Evolutionary conservation across 2,113 vertebrate genomes (phyloP).

Genomic region (Ellobius talpinus): DNA sequence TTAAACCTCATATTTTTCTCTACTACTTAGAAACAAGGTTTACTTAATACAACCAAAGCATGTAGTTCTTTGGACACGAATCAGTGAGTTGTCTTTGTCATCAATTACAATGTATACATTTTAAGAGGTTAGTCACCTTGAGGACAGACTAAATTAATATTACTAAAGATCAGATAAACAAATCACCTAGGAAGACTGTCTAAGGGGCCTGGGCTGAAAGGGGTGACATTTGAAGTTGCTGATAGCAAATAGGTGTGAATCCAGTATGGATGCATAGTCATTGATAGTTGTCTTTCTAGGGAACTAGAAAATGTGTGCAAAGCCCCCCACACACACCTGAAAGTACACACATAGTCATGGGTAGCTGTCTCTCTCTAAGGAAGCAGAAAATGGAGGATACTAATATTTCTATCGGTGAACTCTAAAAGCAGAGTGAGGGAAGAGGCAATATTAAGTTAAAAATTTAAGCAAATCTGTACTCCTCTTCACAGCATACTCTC

Average conservation of each 20-base stretch:
- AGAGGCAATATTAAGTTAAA: background rate
- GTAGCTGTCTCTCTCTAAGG: background rate
- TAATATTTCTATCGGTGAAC: background rate
- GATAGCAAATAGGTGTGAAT: background rate
- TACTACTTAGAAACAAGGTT: conserved; percentile 24
- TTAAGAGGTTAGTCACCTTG: background rate
- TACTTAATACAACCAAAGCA: background rate
- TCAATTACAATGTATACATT: background rate
- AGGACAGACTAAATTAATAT: background rate
- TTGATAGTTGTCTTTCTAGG: background rate
- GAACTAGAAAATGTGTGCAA: background rate
- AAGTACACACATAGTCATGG: no score
- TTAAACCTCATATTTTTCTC: background rate
- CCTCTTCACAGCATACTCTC: background rate
- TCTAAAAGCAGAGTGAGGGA: background rate
- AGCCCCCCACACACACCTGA: no score
- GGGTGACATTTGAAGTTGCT: background rate
- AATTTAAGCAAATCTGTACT: background rate
- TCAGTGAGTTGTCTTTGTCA: background rate
- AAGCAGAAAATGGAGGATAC: background rate
- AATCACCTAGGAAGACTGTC: background rate
- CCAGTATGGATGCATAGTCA: no score
- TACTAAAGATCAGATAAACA: background rate
- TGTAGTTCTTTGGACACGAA: conserved; percentile 17
- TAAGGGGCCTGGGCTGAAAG: background rate